Evolutionary conservation across 2,113 vertebrate species (phyloP).

Genomic region (Ammodytes marinus): DNA sequence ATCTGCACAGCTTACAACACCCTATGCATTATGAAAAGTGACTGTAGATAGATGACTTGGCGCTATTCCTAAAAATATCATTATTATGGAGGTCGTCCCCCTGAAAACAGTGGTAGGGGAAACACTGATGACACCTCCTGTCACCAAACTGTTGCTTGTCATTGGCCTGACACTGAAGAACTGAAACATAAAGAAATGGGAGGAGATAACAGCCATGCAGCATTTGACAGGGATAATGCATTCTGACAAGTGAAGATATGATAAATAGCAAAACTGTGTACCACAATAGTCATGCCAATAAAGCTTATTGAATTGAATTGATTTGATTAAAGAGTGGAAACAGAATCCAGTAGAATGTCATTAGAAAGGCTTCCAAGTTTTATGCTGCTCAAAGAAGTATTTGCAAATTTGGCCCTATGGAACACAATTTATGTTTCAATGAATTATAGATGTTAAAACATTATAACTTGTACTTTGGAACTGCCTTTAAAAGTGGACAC

Average conservation of each 20-base stretch:
- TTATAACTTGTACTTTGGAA: conserved; percentile 3
- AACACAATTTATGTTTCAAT: background rate
- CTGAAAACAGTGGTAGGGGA: too few relatives aligned
- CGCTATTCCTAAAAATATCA: too few relatives aligned
- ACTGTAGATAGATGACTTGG: too few relatives aligned
- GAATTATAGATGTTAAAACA: conserved; percentile 19
- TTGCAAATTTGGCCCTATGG: background rate
- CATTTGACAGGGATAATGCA: background rate
- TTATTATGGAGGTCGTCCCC: too few relatives aligned
- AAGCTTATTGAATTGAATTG: too few relatives aligned
- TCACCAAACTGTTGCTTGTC: conserved; percentile 2
- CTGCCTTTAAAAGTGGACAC: conserved; percentile 7
- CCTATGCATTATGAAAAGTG: too few relatives aligned
- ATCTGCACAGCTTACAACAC: too few relatives aligned
- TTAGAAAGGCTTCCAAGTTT: background rate
- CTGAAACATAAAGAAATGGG: background rate
- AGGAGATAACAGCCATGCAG: background rate
- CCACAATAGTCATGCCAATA: too few relatives aligned
- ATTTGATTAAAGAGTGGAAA: background rate
- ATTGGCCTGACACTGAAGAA: conserved; percentile 3
- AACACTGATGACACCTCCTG: background rate
- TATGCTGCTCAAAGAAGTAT: background rate
- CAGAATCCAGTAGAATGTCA: background rate
- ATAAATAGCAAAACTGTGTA: too few relatives aligned
- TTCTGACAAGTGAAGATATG: background rate